Conservation (phyloP, 2,888 invertebrate species). For the Caenorhabditis wallacei region DNA sequence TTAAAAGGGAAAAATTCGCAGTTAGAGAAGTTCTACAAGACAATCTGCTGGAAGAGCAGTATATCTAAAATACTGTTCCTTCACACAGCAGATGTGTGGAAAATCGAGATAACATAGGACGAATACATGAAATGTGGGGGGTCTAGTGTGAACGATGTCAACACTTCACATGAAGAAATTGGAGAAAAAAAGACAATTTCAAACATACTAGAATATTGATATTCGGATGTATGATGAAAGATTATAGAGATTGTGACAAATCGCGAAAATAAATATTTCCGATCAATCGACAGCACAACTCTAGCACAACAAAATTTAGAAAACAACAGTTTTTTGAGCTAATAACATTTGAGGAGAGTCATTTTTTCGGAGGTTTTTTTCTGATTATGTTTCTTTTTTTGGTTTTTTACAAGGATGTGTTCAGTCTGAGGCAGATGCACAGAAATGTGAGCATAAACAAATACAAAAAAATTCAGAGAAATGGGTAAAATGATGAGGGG, state of each 20-base stretch:
- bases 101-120: not conserved
- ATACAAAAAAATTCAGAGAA: constrained; percentile 12
- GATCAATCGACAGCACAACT: constrained; percentile 9
- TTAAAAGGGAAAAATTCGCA: no score
- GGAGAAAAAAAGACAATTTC: constrained; percentile 31
- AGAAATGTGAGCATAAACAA: constrained; percentile 16
- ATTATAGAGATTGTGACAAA: not conserved
- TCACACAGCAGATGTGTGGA: not conserved
- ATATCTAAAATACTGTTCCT: not conserved
- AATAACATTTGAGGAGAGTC: constrained; percentile 12
- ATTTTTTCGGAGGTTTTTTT: constrained; percentile 60
- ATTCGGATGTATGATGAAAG: constrained; percentile 30
- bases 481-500: constrained; percentile 19
- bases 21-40: not conserved
- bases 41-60: not conserved
- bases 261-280: constrained; percentile 17
- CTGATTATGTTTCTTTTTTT: constrained; percentile 64
- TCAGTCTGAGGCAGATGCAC: constrained; percentile 10
- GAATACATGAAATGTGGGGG: not conserved
- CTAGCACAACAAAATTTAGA: constrained; percentile 16
- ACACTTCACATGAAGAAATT: not conserved
- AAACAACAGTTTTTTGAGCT: constrained; percentile 38
- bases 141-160: not conserved
- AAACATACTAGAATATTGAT: constrained; percentile 52
- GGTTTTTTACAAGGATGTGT: constrained; percentile 42